phyloP scores from a whole-genome alignment of 2,888 invertebrate genomes.

The Lobophora halterata region DNA sequence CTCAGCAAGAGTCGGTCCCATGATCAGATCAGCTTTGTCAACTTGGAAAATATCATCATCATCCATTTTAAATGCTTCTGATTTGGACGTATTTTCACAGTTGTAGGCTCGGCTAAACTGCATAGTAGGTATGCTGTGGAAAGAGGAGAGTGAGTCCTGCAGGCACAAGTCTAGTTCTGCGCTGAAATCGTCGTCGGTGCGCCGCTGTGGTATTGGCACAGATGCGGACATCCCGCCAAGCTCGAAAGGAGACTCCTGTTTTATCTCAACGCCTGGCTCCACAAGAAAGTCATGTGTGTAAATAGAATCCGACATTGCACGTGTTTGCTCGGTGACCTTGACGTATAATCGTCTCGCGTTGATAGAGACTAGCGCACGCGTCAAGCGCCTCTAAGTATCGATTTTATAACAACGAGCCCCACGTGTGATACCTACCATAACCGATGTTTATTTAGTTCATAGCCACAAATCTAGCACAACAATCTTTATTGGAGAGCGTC shows the following conservation, averaged over 20 bases:
- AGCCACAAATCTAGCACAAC: slow-evolving; percentile 24
- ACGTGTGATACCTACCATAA: slow-evolving; percentile 56
- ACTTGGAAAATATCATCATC: slow-evolving; percentile 94
- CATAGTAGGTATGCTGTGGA: slow-evolving; percentile 63
- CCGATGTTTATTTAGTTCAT: slow-evolving; percentile 38
- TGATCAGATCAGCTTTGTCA: slow-evolving; percentile 91
- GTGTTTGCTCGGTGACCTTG: slow-evolving; percentile 77
- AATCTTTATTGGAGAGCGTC: slow-evolving; percentile 1
- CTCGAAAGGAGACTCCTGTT: slow-evolving; percentile 81
- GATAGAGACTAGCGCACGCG: slow-evolving; percentile 77
- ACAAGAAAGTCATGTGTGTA: slow-evolving; percentile 83
- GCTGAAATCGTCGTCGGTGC: slow-evolving; percentile 74
- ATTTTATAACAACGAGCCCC: slow-evolving; percentile 69
- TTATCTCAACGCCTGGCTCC: slow-evolving; percentile 82
- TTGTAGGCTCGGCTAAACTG: slow-evolving; percentile 67
- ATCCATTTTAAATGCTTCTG: slow-evolving; percentile 88
- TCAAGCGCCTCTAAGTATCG: slow-evolving; percentile 71
- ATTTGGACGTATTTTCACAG: slow-evolving; percentile 66
- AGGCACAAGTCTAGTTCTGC: slow-evolving; percentile 79
- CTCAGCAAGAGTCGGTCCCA: slow-evolving; percentile 91
- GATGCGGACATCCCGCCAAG: slow-evolving; percentile 77
- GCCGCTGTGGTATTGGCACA: slow-evolving; percentile 83
- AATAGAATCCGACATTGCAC: slow-evolving; percentile 83
- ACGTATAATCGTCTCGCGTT: slow-evolving; percentile 73
- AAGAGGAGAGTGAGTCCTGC: slow-evolving; percentile 71